phyloP scores from a whole-genome alignment of 2,797 vertebrate species.

The Myripristis jacobus region DNA sequence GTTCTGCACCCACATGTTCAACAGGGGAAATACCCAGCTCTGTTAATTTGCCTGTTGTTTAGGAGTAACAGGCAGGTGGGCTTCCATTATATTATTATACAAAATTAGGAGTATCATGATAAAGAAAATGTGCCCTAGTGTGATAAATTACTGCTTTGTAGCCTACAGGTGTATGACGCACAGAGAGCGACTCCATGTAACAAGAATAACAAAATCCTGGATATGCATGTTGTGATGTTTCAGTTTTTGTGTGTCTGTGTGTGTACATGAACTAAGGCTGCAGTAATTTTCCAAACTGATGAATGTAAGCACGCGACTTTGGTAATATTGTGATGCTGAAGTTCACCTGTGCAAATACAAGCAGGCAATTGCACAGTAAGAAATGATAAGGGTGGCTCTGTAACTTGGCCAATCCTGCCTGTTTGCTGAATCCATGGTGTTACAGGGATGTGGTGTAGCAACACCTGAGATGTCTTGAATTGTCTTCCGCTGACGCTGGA shows the following conservation, averaged over 20 bases:
- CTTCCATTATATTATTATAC: conserved; percentile 11
- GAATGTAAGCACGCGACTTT: no score
- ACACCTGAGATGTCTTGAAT: not conserved
- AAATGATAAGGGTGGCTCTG: not conserved
- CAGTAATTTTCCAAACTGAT: no score
- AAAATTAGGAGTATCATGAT: conserved; percentile 32
- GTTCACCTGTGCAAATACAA: not conserved
- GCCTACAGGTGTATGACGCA: no score
- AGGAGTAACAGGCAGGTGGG: conserved; percentile 6
- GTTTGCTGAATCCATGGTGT: not conserved
- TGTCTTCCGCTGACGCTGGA: conserved; percentile 11
- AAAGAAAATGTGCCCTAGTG: conserved; percentile 10
- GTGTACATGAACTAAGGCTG: not conserved
- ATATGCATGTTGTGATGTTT: not conserved
- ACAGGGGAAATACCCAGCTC: conserved; percentile 26
- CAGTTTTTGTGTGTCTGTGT: not conserved
- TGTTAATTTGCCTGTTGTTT: conserved; percentile 29
- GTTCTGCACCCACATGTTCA: conserved; percentile 58
- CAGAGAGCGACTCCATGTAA: conserved; percentile 20
- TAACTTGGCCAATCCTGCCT: not conserved
- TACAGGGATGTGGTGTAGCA: not conserved
- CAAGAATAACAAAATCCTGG: not conserved
- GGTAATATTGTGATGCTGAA: no score
- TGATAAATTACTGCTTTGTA: not conserved
- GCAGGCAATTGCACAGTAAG: not conserved